A percentile compares a stretch with the other conserved stretches of the same genome.
phyloP scores from a whole-genome alignment of 2,888 invertebrate species.

The Tiliacea aurago region DNA sequence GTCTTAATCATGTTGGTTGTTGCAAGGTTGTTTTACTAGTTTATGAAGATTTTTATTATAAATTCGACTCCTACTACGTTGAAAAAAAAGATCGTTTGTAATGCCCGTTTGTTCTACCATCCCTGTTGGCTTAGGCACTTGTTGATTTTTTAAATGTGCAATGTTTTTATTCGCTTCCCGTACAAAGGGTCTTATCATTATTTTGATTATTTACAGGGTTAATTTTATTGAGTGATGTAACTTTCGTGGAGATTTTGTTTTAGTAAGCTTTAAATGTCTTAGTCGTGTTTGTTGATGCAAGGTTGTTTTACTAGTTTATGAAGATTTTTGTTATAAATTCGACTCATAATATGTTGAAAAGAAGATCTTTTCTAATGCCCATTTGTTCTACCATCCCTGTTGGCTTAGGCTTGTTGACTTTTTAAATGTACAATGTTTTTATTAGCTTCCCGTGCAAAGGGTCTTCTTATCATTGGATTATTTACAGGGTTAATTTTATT shows the following conservation, averaged over 20 bases:
- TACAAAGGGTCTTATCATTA: slow-evolving; percentile 6
- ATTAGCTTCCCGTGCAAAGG: too few species aligned
- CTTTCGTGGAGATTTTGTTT: neutral
- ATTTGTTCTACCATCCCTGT: slow-evolving; percentile 61
- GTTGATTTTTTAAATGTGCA: slow-evolving; percentile 61
- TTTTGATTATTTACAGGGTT: slow-evolving; percentile 36
- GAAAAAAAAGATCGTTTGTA: slow-evolving; percentile 63
- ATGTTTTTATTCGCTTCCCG: slow-evolving; percentile 46
- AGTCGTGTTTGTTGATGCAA: too few species aligned
- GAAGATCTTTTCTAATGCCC: slow-evolving; percentile 65
- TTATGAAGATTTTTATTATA: too few species aligned
- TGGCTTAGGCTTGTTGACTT: slow-evolving; percentile 44
- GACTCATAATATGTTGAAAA: slow-evolving; percentile 43
- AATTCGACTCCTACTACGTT: slow-evolving; percentile 48
- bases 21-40: too few species aligned
- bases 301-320: slow-evolving; percentile 46
- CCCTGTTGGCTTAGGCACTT: slow-evolving; percentile 51
- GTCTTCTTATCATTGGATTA: too few species aligned
- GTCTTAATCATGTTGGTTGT: neutral
- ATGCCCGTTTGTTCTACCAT: slow-evolving; percentile 65
- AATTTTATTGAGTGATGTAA: slow-evolving; percentile 26
- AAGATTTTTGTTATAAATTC: slow-evolving; percentile 52
- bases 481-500: too few species aligned
- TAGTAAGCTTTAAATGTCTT: neutral
- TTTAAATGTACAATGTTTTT: too few species aligned